These are phyloP conservation scores for Siniperca knerii DNA, from an alignment of 2,113 vertebrate genomes.

Conservation along the genomic window DNA sequence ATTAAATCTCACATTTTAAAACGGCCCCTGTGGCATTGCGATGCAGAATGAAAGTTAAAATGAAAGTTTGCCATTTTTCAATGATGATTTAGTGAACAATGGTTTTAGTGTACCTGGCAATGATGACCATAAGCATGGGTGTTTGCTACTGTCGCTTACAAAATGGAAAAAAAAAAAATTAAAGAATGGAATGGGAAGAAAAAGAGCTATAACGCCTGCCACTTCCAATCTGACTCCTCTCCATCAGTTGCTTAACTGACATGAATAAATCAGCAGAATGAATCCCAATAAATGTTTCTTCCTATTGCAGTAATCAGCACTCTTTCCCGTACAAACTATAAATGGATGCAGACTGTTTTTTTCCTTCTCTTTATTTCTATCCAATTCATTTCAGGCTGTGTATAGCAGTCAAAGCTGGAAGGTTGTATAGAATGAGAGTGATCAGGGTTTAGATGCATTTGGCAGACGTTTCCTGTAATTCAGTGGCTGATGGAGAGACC, in stretches of 20 bases:
- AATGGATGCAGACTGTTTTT: constrained; percentile 63
- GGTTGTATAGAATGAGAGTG: constrained; percentile 56
- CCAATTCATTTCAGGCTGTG: constrained; percentile 60
- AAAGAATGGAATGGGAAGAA: constrained; percentile 23
- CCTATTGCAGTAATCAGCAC: constrained; percentile 71
- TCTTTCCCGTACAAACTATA: constrained; percentile 74
- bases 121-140: constrained; percentile 55
- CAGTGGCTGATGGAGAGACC: constrained; percentile 68
- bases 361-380: constrained; percentile 1
- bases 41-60: constrained; percentile 48
- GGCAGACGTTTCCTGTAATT: constrained; percentile 75
- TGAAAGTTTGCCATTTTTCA: constrained; percentile 77
- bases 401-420: constrained; percentile 52
- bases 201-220: constrained; percentile 36
- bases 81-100: constrained; percentile 35
- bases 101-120: constrained; percentile 73
- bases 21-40: constrained; percentile 50
- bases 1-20: constrained; percentile 77
- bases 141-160: constrained; percentile 23
- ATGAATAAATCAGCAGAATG: constrained; percentile 75
- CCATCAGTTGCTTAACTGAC: constrained; percentile 62
- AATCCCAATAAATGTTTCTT: constrained; percentile 75
- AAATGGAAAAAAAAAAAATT: constrained; percentile 33
- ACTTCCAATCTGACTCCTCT: constrained; percentile 56
- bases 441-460: constrained; percentile 73